Percentiles rank a stretch among this genome's conserved stretches.
These are phyloP conservation scores for Drosophila kuntzei DNA, from an alignment of 2,888 invertebrate species.

Conservation along the genomic window DNA sequence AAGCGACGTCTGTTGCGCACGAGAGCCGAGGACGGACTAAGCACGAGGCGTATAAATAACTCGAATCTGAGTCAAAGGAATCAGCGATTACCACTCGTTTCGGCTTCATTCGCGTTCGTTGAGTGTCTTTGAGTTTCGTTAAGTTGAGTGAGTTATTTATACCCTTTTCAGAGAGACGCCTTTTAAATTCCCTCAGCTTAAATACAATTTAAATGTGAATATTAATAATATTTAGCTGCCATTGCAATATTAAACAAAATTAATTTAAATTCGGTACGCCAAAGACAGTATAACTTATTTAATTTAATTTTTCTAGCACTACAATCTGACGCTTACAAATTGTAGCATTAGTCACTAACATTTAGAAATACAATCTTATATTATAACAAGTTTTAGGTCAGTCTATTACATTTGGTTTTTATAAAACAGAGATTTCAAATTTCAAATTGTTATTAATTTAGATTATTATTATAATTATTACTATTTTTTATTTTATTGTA, in stretches of 20 bases:
- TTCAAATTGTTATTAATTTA: too few relatives aligned
- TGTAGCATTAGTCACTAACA: too few relatives aligned
- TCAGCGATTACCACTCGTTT: constrained; percentile 28
- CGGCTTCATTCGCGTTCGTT: constrained; percentile 33
- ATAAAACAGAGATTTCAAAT: too few relatives aligned
- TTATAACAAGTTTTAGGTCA: too few relatives aligned
- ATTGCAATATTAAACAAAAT: neutral
- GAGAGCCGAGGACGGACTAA: constrained; percentile 84
- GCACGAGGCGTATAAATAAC: constrained; percentile 23
- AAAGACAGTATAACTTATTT: too few relatives aligned
- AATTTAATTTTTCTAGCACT: too few relatives aligned
- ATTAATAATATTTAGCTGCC: neutral
- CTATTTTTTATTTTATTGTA: too few relatives aligned
- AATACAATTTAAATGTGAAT: neutral
- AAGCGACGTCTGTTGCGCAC: constrained; percentile 74
- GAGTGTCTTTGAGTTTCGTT: constrained; percentile 27
- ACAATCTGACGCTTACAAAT: too few relatives aligned
- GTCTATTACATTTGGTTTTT: too few relatives aligned
- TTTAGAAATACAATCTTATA: too few relatives aligned
- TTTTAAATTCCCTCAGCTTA: neutral
- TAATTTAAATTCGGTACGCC: neutral
- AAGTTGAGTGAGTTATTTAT: constrained; percentile 37
- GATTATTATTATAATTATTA: too few relatives aligned
- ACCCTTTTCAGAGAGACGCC: constrained; percentile 1
- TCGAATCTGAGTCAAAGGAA: constrained; percentile 46